Conservation (phyloP, 2,888 invertebrate species). For the Drosophila heteroneura region DNA sequence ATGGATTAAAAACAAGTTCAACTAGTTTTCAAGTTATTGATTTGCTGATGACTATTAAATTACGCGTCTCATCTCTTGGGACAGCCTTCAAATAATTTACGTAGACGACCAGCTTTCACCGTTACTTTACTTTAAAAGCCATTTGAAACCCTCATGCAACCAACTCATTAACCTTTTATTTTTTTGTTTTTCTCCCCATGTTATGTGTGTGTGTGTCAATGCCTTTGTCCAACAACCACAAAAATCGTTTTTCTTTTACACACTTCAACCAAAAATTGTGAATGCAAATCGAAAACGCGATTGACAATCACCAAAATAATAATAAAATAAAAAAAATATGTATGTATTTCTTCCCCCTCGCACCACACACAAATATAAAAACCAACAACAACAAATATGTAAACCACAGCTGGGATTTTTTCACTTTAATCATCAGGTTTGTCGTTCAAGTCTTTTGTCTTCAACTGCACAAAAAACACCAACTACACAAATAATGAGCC, state of each 20-base stretch:
- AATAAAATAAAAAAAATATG: conserved; percentile 12
- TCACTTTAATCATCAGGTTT: conserved; percentile 85
- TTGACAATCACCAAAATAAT: conserved; percentile 42
- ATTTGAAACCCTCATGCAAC: conserved; percentile 26
- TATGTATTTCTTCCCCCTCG: conserved; percentile 36
- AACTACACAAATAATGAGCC: conserved; percentile 35
- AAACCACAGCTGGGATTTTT: conserved; percentile 84
- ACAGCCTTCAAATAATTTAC: conserved; percentile 18
- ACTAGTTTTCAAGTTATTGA: conserved; percentile 2
- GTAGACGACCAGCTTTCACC: conserved; percentile 48
- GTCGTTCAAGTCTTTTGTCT: conserved; percentile 85
- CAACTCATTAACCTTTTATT: conserved; percentile 57
- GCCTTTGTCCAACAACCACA: conserved; percentile 28
- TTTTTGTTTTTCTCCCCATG: conserved; percentile 25
- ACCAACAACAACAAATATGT: conserved; percentile 49
- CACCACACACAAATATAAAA: conserved; percentile 28
- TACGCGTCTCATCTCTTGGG: conserved; percentile 13
- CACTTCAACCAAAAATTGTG: conserved; percentile 32
- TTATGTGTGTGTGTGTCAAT: conserved; percentile 27
- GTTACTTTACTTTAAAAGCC: conserved; percentile 21
- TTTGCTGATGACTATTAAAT: neutral
- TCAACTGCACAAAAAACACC: conserved; percentile 49
- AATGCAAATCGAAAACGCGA: conserved; percentile 34
- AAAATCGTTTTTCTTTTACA: conserved; percentile 40
- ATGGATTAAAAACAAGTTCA: neutral